Evolutionary conservation across 2,888 invertebrate species (phyloP).

Genomic region (Agrotis segetum): DNA sequence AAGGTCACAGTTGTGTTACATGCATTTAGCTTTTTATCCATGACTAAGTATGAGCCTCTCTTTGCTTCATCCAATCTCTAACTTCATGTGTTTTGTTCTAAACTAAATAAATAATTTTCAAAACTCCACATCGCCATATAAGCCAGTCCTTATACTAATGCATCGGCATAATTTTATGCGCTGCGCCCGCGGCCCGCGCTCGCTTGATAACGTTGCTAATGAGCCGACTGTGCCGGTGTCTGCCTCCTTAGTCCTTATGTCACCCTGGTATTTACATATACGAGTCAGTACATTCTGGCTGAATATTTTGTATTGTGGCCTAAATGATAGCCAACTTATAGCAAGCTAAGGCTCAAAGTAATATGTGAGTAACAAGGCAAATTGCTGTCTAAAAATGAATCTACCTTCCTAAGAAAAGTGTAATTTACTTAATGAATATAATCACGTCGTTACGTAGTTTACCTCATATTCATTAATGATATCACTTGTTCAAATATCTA

Average conservation of each 20-base stretch:
- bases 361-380: too few relatives aligned
- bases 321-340: background rate
- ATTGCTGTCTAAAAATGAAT: background rate
- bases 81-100: too few relatives aligned
- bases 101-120: background rate
- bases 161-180: conserved; percentile 73
- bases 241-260: conserved; percentile 37
- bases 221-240: conserved; percentile 65
- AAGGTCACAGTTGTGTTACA: too few relatives aligned
- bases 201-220: conserved; percentile 78
- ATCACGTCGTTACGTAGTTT: conserved; percentile 17
- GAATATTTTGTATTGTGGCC: conserved; percentile 11
- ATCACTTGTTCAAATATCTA: conserved; percentile 44
- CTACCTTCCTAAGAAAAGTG: background rate
- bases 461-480: conserved; percentile 36
- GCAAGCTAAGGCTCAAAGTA: too few relatives aligned
- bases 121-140: conserved; percentile 33
- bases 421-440: conserved; percentile 11
- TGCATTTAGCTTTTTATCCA: too few relatives aligned
- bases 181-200: conserved; percentile 69
- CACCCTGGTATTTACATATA: conserved; percentile 31
- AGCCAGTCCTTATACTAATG: conserved; percentile 67
- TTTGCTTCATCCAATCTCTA: too few relatives aligned
- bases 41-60: too few relatives aligned
- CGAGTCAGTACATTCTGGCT: background rate